Evolutionary conservation across 2,113 vertebrate genomes (phyloP).

Genomic region (Polypterus senegalus): DNA sequence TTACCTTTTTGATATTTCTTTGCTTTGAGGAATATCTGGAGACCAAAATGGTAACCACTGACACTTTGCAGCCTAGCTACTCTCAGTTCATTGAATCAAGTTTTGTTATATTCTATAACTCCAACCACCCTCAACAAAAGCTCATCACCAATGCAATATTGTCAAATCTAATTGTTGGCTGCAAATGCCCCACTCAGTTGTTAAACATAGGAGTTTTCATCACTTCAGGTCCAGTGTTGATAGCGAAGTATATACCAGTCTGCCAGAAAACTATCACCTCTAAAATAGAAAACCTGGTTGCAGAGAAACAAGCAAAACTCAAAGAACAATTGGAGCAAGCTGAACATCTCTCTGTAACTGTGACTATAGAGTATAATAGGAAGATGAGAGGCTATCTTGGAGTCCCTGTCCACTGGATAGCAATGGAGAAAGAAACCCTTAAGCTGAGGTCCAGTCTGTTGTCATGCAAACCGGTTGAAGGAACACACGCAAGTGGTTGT

Average conservation of each 20-base stretch:
- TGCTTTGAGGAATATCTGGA: too few relatives aligned
- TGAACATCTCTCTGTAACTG: conserved; percentile 7
- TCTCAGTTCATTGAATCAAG: too few relatives aligned
- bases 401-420: not conserved
- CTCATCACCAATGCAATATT: conserved; percentile 13
- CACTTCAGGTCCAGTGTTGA: conserved; percentile 12
- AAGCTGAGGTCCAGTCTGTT: not conserved
- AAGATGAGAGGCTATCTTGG: conserved; percentile 7
- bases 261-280: conserved; percentile 7
- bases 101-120: too few relatives aligned
- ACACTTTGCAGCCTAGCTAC: too few relatives aligned
- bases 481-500: conserved; percentile 12
- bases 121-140: conserved; percentile 11
- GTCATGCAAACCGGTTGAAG: conserved; percentile 13
- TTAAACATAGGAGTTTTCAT: conserved; percentile 1
- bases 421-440: not conserved
- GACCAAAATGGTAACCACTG: too few relatives aligned
- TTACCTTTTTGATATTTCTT: too few relatives aligned
- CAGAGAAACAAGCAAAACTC: conserved; percentile 3
- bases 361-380: not conserved
- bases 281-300: conserved; percentile 8
- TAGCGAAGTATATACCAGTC: conserved; percentile 3
- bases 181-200: conserved; percentile 10
- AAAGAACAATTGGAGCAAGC: conserved; percentile 1
- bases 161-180: conserved; percentile 4